Percentiles rank a stretch among this genome's conserved stretches.
Evolutionary conservation across 2,113 vertebrate genomes (phyloP).

Genomic region (Xiphophorus maculatus): DNA sequence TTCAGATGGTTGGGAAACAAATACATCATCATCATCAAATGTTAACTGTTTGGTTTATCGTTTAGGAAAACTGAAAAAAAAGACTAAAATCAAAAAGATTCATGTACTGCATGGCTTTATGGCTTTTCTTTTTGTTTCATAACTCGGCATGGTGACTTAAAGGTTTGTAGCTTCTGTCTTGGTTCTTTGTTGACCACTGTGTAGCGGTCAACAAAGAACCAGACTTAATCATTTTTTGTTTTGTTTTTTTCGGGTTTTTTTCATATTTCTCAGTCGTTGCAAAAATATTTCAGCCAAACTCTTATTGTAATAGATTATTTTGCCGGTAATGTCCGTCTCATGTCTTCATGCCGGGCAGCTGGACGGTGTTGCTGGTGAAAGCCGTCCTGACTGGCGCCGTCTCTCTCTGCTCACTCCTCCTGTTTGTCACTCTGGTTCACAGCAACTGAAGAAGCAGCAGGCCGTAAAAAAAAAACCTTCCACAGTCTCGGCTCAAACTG

Average conservation of each 20-base stretch:
- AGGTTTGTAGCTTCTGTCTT: neutral
- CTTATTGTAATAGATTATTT: no score
- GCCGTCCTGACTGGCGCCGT: slow-evolving; percentile 79
- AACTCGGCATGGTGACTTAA: no score
- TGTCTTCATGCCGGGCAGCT: slow-evolving; percentile 87
- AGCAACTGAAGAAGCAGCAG: slow-evolving; percentile 71
- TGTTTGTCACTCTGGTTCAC: slow-evolving; percentile 89
- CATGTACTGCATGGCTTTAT: neutral
- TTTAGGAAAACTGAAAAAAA: neutral
- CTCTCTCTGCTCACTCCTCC: slow-evolving; percentile 85
- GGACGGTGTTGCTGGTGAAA: slow-evolving; percentile 88
- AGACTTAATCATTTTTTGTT: no score
- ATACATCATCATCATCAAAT: no score
- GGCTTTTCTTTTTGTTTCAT: neutral
- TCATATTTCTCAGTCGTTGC: neutral
- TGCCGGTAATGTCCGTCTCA: slow-evolving; percentile 42
- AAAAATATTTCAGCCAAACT: no score
- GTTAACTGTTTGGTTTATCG: no score
- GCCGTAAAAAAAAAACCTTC: slow-evolving; percentile 2
- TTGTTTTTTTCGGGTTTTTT: neutral
- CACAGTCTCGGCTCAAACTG: neutral
- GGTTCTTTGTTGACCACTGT: neutral
- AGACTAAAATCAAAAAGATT: no score
- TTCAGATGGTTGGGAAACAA: no score
- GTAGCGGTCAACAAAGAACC: neutral